These are phyloP conservation scores for Elymnias hypermnestra DNA, from an alignment of 1,140 invertebrate species.

Conservation along the genomic window DNA sequence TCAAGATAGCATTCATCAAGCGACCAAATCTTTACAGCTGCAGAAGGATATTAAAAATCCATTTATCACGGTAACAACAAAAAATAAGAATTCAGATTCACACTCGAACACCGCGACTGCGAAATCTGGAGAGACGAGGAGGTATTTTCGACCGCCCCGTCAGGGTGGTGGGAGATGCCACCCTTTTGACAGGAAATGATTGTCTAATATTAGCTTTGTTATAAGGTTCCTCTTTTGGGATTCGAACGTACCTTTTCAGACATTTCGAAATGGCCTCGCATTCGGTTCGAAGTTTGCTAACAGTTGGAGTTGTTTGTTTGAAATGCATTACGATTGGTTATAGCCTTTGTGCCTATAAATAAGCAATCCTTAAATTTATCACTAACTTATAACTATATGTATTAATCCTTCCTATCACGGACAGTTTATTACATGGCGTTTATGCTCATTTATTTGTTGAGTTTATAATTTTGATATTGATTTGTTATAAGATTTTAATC, in stretches of 20 bases:
- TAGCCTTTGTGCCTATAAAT: too few relatives aligned
- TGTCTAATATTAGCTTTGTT: constrained; percentile 76
- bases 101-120: constrained; percentile 61
- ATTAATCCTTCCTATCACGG: too few relatives aligned
- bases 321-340: too few relatives aligned
- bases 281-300: neutral
- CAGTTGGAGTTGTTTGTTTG: neutral
- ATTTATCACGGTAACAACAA: constrained; percentile 63
- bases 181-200: constrained; percentile 75
- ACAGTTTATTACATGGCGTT: too few relatives aligned
- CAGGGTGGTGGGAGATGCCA: constrained; percentile 37
- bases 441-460: too few relatives aligned
- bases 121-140: constrained; percentile 69
- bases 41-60: constrained; percentile 71
- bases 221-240: constrained; percentile 70
- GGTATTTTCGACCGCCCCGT: constrained; percentile 51
- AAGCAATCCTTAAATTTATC: too few relatives aligned
- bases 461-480: too few relatives aligned
- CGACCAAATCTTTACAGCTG: constrained; percentile 48
- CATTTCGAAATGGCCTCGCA: constrained; percentile 17
- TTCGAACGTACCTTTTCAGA: constrained; percentile 48
- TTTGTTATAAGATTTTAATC: too few relatives aligned
- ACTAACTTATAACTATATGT: too few relatives aligned
- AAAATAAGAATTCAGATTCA: constrained; percentile 70
- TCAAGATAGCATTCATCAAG: constrained; percentile 45